A percentile compares a stretch with the other conserved stretches of the same genome.
phyloP scores from a whole-genome alignment of 92 coral and sea anemone genomes.

The Virgularia gustaviana region DNA sequence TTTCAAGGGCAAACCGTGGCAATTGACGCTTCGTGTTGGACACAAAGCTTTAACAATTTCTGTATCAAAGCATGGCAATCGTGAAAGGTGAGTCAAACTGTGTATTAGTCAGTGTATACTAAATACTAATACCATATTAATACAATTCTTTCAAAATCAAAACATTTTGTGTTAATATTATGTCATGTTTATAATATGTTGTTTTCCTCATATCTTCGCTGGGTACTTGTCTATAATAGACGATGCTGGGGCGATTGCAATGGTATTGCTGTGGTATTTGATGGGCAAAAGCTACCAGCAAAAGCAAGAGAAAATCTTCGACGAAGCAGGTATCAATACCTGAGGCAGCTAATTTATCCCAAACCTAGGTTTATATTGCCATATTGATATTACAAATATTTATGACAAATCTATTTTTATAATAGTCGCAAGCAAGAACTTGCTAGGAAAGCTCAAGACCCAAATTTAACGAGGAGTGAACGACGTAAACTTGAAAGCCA shows the following conservation, averaged over 20 bases:
- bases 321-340: slow-evolving; percentile 27
- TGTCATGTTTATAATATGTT: neutral
- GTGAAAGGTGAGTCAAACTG: slow-evolving; percentile 39
- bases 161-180: too few relatives aligned
- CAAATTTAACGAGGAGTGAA: neutral
- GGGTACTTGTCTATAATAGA: slow-evolving; percentile 11
- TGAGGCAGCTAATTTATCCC: too few relatives aligned
- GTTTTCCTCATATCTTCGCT: slow-evolving; percentile 2
- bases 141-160: neutral
- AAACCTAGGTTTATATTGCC: neutral
- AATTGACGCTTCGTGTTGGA: slow-evolving; percentile 56
- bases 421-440: slow-evolving; percentile 11
- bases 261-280: slow-evolving; percentile 3
- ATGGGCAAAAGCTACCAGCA: neutral
- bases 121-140: slow-evolving; percentile 28
- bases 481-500: slow-evolving; percentile 16
- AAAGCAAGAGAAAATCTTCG: slow-evolving; percentile 44
- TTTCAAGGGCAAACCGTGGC: slow-evolving; percentile 36
- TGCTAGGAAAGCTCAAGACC: neutral
- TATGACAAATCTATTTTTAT: slow-evolving; percentile 3
- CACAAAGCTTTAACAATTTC: slow-evolving; percentile 42
- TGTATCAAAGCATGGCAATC: slow-evolving; percentile 24
- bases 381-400: too few relatives aligned
- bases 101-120: too few relatives aligned
- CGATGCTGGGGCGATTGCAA: slow-evolving; percentile 1